Conservation (phyloP, 2,888 invertebrate genomes). For the Acronicta leporina region DNA sequence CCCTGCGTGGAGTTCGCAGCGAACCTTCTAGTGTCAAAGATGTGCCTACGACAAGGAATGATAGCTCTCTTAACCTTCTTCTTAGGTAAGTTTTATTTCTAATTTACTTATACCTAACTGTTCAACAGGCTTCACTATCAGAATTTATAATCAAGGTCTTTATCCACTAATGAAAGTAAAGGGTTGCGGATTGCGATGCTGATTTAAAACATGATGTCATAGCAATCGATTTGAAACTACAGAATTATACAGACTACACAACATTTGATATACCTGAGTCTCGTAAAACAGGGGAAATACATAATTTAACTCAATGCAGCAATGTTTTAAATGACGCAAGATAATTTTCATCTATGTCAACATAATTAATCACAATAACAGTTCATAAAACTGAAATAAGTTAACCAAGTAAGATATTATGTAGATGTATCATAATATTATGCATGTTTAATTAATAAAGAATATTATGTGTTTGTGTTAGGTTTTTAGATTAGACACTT, state of each 20-base stretch:
- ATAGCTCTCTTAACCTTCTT: slow-evolving; percentile 86
- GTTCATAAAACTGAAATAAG: background rate
- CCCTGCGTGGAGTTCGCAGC: slow-evolving; percentile 86
- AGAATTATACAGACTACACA: slow-evolving; percentile 3
- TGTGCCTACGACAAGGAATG: slow-evolving; percentile 84
- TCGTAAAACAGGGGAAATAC: slow-evolving; percentile 28
- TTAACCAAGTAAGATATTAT: background rate
- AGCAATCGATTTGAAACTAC: background rate
- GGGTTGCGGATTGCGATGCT: background rate
- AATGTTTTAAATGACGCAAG: slow-evolving; percentile 10
- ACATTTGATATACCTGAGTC: slow-evolving; percentile 26
- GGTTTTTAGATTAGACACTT: too few species aligned
- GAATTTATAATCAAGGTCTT: slow-evolving; percentile 7
- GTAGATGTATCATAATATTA: background rate
- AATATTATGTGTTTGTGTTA: too few species aligned
- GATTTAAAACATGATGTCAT: background rate
- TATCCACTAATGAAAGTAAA: slow-evolving; percentile 5
- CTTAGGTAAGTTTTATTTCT: slow-evolving; percentile 77
- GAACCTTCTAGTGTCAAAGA: slow-evolving; percentile 86
- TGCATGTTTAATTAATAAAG: too few species aligned
- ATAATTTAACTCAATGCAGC: slow-evolving; percentile 11
- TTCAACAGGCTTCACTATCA: too few species aligned
- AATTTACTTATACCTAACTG: background rate
- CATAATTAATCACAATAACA: slow-evolving; percentile 3
- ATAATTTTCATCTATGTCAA: slow-evolving; percentile 20